A percentile compares a stretch with the other conserved stretches of the same genome.
These are phyloP conservation scores for Ciconia boyciana DNA, from an alignment of 2,113 vertebrate genomes.

Conservation along the genomic window DNA sequence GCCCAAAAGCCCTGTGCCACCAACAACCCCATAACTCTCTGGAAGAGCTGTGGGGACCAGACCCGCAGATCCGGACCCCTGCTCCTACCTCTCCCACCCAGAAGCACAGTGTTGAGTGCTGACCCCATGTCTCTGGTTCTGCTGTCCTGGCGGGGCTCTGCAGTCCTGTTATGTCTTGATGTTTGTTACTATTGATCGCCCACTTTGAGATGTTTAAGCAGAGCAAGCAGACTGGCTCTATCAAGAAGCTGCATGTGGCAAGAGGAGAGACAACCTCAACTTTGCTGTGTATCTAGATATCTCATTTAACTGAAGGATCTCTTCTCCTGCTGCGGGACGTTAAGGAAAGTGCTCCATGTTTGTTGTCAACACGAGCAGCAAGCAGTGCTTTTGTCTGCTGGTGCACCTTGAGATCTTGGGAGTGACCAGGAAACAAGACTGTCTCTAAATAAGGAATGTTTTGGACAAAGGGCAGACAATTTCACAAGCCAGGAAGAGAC, in stretches of 20 bases:
- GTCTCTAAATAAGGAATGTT: neutral
- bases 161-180: neutral
- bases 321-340: rapidly evolving
- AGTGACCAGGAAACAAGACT: neutral
- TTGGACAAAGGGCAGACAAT: neutral
- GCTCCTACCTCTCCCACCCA: neutral
- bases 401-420: neutral
- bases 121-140: neutral
- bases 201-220: neutral
- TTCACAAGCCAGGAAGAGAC: neutral
- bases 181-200: neutral
- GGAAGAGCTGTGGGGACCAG: neutral
- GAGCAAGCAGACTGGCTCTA: neutral
- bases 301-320: neutral
- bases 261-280: neutral
- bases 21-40: neutral
- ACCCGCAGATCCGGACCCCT: rapidly evolving
- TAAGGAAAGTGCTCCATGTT: neutral
- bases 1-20: neutral
- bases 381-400: neutral
- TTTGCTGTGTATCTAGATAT: neutral
- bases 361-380: neutral
- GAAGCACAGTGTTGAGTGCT: neutral
- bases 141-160: rapidly evolving
- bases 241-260: neutral